Base-by-base conservation (phyloP, 2,888 invertebrate genomes). In the Nymphalis polychloros region DNA sequence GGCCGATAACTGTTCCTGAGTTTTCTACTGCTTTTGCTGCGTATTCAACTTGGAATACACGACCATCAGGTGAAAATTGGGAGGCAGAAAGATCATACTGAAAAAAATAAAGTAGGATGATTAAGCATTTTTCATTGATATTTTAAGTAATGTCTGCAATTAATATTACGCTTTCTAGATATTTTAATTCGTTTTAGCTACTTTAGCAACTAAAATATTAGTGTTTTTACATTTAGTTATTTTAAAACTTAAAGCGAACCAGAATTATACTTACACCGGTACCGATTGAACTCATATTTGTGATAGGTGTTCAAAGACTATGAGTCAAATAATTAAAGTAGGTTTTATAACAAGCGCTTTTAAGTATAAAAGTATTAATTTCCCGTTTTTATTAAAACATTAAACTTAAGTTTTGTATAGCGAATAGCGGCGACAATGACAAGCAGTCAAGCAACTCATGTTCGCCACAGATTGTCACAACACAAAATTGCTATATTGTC, bases 11-110 rank as follows among this genome's bases (percentile, higher is more conserved):
- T 70, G 99, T 99, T 13, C 99, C 98, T 83, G 98, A 97, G 83
- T 97, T 98, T 92, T 99, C 99, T 1, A 99, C 99, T 6, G 99
- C 99, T 92, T 99, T 99, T 66, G 97, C 97, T 5, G 99, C 99
- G 93, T 99, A 99, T 93, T 99, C 99, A 2, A 99, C 98, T 95
- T 99, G 99, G 89, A 99, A 99, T 48, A 99, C 99, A 78, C 99
- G 94, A 13, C 99, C 99, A 87, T 99, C 99, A 3, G 99, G 99
- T 2, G 99, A 99, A 92, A 99, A 99, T 94, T 99, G 99, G 53
- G 99, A 98, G n/a, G 99, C 99, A 70, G 99, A 99, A 80, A 99
- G 94, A 95, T 99, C 99, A 87, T 99, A 99, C 98, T 98, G 89
- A 65, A 94, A 94, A 75, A 60, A 46, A 69, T 71, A 73, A 47